Conservation (phyloP, 2,113 vertebrate genomes). For the Muntiacus reevesi region DNA sequence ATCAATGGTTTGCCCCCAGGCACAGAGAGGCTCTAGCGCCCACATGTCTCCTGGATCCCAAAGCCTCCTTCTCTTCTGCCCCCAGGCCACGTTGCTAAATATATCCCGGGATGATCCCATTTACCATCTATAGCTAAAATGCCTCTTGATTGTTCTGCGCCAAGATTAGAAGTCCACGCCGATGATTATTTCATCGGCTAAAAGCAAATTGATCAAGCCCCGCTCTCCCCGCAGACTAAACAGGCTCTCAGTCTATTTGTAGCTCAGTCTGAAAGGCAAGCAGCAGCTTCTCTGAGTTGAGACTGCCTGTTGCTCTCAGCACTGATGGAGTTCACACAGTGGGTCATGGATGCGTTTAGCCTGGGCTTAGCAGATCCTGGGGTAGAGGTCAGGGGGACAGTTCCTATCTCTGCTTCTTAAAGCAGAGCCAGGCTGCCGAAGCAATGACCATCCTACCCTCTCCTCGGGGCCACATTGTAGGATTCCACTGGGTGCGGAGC, state of each 20-base stretch:
- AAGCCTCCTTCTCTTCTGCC: slow-evolving; percentile 25
- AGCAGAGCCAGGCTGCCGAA: background rate
- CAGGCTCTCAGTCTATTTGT: slow-evolving; percentile 59
- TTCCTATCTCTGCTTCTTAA: background rate
- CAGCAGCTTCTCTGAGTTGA: background rate
- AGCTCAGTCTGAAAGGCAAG: slow-evolving; percentile 23
- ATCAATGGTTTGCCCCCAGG: background rate
- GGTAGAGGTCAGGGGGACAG: background rate
- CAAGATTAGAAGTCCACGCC: slow-evolving; percentile 67
- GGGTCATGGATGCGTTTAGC: background rate
- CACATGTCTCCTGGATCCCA: background rate
- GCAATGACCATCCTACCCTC: too few relatives aligned
- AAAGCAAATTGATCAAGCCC: slow-evolving; percentile 73
- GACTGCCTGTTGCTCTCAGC: slow-evolving; percentile 14
- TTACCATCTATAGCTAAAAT: slow-evolving; percentile 61
- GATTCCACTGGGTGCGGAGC: background rate
- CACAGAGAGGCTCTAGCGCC: background rate
- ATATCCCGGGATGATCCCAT: slow-evolving; percentile 53
- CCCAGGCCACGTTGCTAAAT: slow-evolving; percentile 39
- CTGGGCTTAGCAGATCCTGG: background rate
- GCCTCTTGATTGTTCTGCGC: slow-evolving; percentile 42
- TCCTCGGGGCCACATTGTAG: fast-evolving
- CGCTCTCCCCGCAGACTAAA: slow-evolving; percentile 45
- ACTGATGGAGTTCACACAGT: background rate
- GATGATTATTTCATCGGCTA: slow-evolving; percentile 69